Evolutionary conservation across 2,797 vertebrate species (phyloP), one percentile per base, ranked within the genome.

Genomic region (Poeciliopsis paucimaculata): DNA sequence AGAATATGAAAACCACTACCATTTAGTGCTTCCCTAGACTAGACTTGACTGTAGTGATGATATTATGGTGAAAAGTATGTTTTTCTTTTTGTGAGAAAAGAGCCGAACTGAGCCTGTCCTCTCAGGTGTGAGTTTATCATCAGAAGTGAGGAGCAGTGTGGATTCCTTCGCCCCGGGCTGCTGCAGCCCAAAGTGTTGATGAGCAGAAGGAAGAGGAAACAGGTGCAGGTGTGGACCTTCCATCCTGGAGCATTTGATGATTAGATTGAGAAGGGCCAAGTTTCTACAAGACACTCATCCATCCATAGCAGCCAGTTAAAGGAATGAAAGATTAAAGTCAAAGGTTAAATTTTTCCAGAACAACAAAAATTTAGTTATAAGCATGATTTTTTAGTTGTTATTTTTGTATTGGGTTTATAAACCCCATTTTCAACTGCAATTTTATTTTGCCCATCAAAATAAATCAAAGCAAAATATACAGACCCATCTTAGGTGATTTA

Each of bases 121-220:
- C 76, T 85, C 79, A 90, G 89, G 94, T 92, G 78, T 87, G 84
- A 90, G 89, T 90, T 93, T 94, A 91, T 95, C 92, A 93, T 91
- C 90, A 84, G 89, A 91, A 93, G 84, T 89, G 88, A 88, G 92
- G 64, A 87, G 82, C 36, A 1, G 46, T 78, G 82, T 86, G 91
- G 87, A 93, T 94, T 92, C 91, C 81, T 88, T 49, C 51, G 82
- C 84, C 90, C 75, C 77, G 10, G 84, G 84, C 87, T 81, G 85
- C 55, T 83, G 85, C 60, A 72, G 82, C 78, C 77, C 12, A 8
- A 64, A 84, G 77, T 74, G 72, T 89, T 85, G 84, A 81, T 80
- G 84, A 85, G 76, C 74, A 82, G 81, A 88, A 60, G 77, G 72
- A 66, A 71, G 75, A 75, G 68, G 76, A 74, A 77, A 49, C 94